These are phyloP conservation scores for Leptopilina myrica DNA, from an alignment of 2,888 invertebrate species.

Conservation along the genomic window DNA sequence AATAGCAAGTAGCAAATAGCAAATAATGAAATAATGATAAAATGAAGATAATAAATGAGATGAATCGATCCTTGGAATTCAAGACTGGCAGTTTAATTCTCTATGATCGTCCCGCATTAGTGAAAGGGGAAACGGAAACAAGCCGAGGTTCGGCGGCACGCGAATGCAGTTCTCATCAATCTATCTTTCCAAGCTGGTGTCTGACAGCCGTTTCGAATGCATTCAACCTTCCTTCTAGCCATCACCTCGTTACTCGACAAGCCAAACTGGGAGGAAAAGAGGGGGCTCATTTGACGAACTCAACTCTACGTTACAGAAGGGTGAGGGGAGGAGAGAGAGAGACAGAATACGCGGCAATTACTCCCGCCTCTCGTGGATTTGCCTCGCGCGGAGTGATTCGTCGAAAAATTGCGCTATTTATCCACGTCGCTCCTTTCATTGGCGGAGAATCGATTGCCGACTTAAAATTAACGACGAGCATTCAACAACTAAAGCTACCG, in stretches of 20 bases:
- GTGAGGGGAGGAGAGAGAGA: background rate
- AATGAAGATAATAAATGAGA: no score
- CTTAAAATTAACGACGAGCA: conserved; percentile 33
- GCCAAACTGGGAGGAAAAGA: conserved; percentile 40
- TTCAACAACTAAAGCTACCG: conserved; percentile 12
- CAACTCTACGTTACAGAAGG: conserved; percentile 46
- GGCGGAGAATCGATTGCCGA: conserved; percentile 8
- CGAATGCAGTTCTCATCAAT: conserved; percentile 72
- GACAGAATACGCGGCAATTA: conserved; percentile 61
- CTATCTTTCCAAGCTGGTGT: conserved; percentile 69
- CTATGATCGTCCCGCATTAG: conserved; percentile 64
- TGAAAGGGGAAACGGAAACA: conserved; percentile 59
- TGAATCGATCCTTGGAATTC: conserved; percentile 45
- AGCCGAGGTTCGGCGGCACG: conserved; percentile 66
- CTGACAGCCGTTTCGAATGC: conserved; percentile 73
- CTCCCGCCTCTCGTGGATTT: conserved; percentile 52
- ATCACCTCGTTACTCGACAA: conserved; percentile 57
- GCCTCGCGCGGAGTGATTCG: conserved; percentile 60
- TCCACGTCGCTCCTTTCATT: conserved; percentile 47
- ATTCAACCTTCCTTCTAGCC: conserved; percentile 63
- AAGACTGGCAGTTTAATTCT: conserved; percentile 69
- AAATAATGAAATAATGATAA: no score
- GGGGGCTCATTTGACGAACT: conserved; percentile 58
- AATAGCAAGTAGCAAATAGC: no score
- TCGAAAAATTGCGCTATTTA: conserved; percentile 60